These are phyloP conservation scores for Pseudochaenichthys georgianus DNA, from an alignment of 2,797 vertebrate species.

Conservation along the genomic window DNA sequence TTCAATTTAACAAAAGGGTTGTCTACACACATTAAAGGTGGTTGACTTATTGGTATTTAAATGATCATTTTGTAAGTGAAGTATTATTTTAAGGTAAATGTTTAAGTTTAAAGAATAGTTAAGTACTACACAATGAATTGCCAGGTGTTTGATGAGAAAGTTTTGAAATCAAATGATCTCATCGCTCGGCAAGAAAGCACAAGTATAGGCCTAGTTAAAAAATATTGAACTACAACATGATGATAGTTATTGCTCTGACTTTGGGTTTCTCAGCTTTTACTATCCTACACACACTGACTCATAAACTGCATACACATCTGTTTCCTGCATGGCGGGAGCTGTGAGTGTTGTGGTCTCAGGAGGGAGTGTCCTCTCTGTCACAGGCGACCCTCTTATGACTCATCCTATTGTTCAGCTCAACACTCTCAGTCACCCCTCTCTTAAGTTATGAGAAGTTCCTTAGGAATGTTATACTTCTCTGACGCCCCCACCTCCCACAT, in stretches of 20 bases:
- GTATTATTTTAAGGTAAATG: neutral
- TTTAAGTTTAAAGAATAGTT: neutral
- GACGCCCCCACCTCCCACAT: slow-evolving; percentile 14
- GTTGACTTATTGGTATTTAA: too few species aligned
- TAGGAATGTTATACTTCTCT: slow-evolving; percentile 59
- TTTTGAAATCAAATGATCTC: too few species aligned
- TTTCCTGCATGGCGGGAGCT: slow-evolving; percentile 68
- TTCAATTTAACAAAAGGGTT: too few species aligned
- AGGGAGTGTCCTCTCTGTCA: slow-evolving; percentile 66
- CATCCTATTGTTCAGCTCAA: slow-evolving; percentile 75
- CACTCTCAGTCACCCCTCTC: slow-evolving; percentile 62
- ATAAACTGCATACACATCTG: slow-evolving; percentile 67
- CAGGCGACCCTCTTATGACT: slow-evolving; percentile 67
- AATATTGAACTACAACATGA: neutral
- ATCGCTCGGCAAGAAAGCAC: neutral
- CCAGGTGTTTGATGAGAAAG: too few species aligned
- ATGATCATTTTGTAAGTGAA: too few species aligned
- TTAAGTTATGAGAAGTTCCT: slow-evolving; percentile 67
- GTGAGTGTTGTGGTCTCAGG: slow-evolving; percentile 48
- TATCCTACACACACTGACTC: slow-evolving; percentile 4
- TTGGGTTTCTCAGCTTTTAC: slow-evolving; percentile 21
- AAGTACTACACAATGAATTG: neutral
- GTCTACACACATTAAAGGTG: too few species aligned
- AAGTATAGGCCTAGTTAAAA: neutral
- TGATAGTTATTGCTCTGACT: neutral